Base-by-base conservation (phyloP, 2,888 invertebrate species). In the Actias luna region DNA sequence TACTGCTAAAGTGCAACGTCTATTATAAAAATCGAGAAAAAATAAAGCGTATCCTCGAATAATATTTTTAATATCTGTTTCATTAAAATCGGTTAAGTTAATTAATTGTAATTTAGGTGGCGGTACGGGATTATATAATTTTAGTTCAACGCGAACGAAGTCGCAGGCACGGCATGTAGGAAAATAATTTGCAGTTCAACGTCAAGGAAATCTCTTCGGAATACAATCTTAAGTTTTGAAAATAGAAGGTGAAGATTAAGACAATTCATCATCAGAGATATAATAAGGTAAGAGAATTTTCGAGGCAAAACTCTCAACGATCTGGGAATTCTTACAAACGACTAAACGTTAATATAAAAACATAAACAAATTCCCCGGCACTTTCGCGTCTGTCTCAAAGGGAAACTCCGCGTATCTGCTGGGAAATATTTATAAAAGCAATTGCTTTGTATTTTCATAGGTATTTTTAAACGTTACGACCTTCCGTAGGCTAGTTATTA, bases 391-490 rank as follows among this genome's bases (percentile, higher is more conserved):
- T 25, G 29, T 25, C 5, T 35, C 31, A 63, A 27, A 27, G 31
- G 50, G 52, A 59, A 57, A 60, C 60, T 29, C 18, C 42, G 50
- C 35, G 35, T 25, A 35, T 58, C 57, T 58, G 58, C 57, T 59
- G 50, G 25, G 35, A 63, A 64, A 39, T 31, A 58, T 58, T 59
- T 62, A 65, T 64, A 59, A 66, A 67, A 70, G 65, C 63, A 67
- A 68, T 68, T 61, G 18, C 46, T 46, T 50, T 25, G 46, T 25
- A 50, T 50, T 22, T 25, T 25, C 25, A 50, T 50, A 25, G 10
- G 12, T 50, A 12, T 50, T 50, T 46, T 50, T 25, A 25, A 22
- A 25, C 12, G 22, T 50, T 50, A 25, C 46, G 46, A 25, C 12
- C 46, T 50, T 50, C 16, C 10, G 22, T 46, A 14, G 46, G 10